Evolutionary conservation across 2,888 invertebrate genomes (phyloP), one percentile per base, ranked within the genome.

Genomic region (Rhagonycha fulva): DNA sequence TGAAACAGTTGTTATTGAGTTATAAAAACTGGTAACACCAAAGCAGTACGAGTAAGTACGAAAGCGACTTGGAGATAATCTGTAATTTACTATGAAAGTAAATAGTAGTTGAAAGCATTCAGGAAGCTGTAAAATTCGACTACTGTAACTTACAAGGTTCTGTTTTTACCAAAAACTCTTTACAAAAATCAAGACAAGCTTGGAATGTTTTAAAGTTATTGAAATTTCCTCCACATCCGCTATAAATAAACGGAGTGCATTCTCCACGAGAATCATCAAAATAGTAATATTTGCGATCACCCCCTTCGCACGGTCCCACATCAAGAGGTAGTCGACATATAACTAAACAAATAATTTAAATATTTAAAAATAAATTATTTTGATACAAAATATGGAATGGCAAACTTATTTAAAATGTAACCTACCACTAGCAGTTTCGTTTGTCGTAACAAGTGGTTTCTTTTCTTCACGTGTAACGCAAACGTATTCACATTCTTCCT

Each of bases 171-270:
- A 87, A 80, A 74, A 84, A 84, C 63, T 87, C 79, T 82, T 81
- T 84, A 87, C 94, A 94, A 86, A 89, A 90, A 80, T 89, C 88
- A 85, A 91, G 88, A 88, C 96, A 96, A 84, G 92, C 90, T 83
- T 92, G 91, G 88, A 91, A 92, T 74, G 93, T 91, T 86, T 89
- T 91, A 91, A 96, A 96, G 89, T 94, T 94, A 90, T 97, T 97
- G 84, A 91, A 91, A 88, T 95, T 96, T 84, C 96, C 97, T 79
- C 92, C 94, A 88, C 97, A 98, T 88, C 97, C 97, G 80, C 92
- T 91, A 89, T 94, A 97, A 84, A 93, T 91, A 89, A 98, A 97
- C 73, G 92, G 90, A 81, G 92, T 88, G 88, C 97, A 98, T 84
- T 92, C 92, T 81, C 90, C 92, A 81, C 90, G 89, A 70, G 89